phyloP scores from a whole-genome alignment of 2,888 invertebrate species.

The Stenodema calcarata region DNA sequence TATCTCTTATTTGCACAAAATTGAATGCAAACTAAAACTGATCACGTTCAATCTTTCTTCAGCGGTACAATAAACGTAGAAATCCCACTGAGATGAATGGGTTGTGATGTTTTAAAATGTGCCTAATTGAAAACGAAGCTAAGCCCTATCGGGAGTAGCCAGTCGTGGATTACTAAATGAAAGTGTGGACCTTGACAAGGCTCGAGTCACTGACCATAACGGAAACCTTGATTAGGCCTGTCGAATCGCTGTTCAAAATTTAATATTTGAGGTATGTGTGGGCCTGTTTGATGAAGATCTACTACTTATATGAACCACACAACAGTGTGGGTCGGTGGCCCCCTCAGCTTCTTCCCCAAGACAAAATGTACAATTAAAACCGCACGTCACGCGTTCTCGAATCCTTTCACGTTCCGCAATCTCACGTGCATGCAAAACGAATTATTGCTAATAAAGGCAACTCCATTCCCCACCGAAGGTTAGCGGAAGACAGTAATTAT shows the following conservation, averaged over 20 bases:
- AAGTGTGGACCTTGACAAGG: no score
- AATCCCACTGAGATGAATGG: no score
- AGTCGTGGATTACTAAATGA: no score
- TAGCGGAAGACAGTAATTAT: background rate
- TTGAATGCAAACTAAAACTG: no score
- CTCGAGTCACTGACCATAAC: no score
- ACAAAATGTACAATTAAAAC: background rate
- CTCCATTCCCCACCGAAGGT: background rate
- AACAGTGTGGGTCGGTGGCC: background rate
- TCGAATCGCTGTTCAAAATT: background rate
- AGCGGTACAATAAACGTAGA: no score
- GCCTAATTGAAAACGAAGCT: no score
- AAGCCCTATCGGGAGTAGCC: no score
- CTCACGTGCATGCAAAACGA: background rate
- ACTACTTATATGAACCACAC: background rate
- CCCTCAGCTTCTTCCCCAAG: background rate
- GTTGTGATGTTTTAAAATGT: no score
- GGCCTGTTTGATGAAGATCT: background rate
- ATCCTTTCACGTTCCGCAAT: background rate
- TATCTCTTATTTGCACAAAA: no score
- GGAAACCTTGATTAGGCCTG: no score
- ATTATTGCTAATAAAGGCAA: background rate
- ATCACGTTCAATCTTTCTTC: no score
- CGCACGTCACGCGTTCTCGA: background rate
- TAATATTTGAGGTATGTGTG: background rate